These are phyloP conservation scores for Hucho hucho DNA, from an alignment of 2,113 vertebrate genomes.

Conservation along the genomic window DNA sequence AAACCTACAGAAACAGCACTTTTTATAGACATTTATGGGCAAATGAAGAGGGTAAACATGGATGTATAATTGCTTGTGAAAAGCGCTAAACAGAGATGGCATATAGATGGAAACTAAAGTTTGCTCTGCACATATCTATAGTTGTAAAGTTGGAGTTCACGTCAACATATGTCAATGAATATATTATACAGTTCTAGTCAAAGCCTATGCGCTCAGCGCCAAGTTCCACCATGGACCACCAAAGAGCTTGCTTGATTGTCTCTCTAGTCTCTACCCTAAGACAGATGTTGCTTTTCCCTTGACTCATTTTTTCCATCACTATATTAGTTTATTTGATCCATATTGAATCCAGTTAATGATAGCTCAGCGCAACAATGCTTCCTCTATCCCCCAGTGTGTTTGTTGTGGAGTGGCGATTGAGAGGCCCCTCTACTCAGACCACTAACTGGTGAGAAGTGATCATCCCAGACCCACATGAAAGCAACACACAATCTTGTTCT, in stretches of 20 bases:
- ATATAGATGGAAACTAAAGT: neutral
- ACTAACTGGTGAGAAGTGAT: neutral
- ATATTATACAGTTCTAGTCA: neutral
- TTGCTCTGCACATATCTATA: neutral
- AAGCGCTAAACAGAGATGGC: neutral
- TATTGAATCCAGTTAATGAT: slow-evolving; percentile 9
- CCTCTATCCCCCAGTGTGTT: slow-evolving; percentile 26
- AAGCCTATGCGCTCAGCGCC: slow-evolving; percentile 5
- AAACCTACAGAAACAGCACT: slow-evolving; percentile 10
- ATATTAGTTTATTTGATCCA: slow-evolving; percentile 10
- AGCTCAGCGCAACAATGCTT: slow-evolving; percentile 27
- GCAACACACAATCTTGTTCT: too few species aligned
- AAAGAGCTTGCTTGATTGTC: slow-evolving; percentile 10
- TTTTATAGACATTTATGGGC: slow-evolving; percentile 30
- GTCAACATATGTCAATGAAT: neutral
- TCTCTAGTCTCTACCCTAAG: slow-evolving; percentile 6
- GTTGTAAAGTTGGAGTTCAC: neutral
- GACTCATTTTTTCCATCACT: slow-evolving; percentile 13
- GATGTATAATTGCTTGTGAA: slow-evolving; percentile 1
- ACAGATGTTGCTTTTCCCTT: slow-evolving; percentile 29
- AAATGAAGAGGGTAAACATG: slow-evolving; percentile 25
- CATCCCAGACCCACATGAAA: neutral
- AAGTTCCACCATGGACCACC: slow-evolving; percentile 3
- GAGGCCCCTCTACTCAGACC: neutral
- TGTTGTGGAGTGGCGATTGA: neutral